Base-by-base conservation (phyloP, 1,140 invertebrate species). In the Scaptomyza hsui region DNA sequence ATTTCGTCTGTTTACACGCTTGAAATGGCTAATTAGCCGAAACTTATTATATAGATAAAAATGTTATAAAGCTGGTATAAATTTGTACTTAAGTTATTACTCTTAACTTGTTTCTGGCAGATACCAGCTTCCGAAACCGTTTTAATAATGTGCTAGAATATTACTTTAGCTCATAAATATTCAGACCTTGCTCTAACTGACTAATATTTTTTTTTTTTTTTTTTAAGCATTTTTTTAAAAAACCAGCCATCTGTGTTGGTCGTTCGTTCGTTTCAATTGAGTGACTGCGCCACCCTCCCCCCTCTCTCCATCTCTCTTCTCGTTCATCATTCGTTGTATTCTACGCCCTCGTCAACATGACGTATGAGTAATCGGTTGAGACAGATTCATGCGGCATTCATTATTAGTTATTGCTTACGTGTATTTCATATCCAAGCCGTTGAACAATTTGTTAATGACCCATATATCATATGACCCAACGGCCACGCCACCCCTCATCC, bases 371-470 rank as follows among this genome's bases (percentile, higher is more conserved):
- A 72, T 67, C 47, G 52, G 55, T 67, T 72, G 69, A 72, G 69
- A 72, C 69, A 72, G 63, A 67, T 72, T 71, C 61, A 71, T 44
- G 52, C 60, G 26, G 52, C 52, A 71, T 32, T 57, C 35, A 32
- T 72, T 72, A 72, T 72, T 67, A 67, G 47, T 72, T 72, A 71
- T 52, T 57, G 37, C 37, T 49, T 42, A 44, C 21, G 35, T 61
- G 62, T 72, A 67, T 56, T 67, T 68, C 60, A 69, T 63, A 69
- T 73, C 44, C 71, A 63, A 51, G 39, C 56, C 42, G 57, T 62
- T 73, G 65, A 61, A 69, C 65, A 73, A 68, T 69, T 73, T 73
- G 71, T 73, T 73, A 73, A 73, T 73, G 70, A 72, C 70, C 70
- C 64, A 72, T 68, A 73, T 73, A 73, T 73, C 65, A 53, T 69